Evolutionary conservation across 1,140 invertebrate genomes (phyloP).

Genomic region (Temnothorax curvispinosus): DNA sequence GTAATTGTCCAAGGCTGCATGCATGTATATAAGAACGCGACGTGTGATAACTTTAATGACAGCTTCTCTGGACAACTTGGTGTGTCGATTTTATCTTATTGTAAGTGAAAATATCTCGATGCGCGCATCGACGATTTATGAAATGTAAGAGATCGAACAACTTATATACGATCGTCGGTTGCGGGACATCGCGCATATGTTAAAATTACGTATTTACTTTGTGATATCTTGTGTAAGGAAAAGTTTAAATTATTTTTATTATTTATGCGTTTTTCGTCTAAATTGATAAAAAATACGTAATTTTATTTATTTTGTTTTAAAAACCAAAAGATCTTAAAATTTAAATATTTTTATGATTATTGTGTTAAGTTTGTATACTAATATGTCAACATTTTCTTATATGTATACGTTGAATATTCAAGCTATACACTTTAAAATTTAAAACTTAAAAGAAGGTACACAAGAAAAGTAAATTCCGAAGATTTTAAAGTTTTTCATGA

Average conservation of each 20-base stretch:
- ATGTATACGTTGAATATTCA: not conserved
- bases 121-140: not conserved
- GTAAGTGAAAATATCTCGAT: not conserved
- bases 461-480: not conserved
- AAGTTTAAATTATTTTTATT: not conserved
- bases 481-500: not conserved
- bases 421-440: not conserved
- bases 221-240: not conserved
- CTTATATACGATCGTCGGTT: not conserved
- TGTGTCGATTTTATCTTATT: not conserved
- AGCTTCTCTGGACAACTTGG: not conserved
- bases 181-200: not conserved
- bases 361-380: not conserved
- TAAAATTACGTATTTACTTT: not conserved
- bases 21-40: not conserved
- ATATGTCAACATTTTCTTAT: not conserved
- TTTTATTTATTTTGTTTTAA: not conserved
- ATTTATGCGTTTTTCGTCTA: not conserved
- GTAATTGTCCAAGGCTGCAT: not conserved
- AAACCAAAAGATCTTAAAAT: not conserved
- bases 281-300: not conserved
- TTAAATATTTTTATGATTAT: not conserved
- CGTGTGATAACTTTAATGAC: constrained; percentile 1
- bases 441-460: not conserved
- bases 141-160: not conserved